Conservation (phyloP, 2,888 invertebrate species). For the Cantharis rustica region DNA sequence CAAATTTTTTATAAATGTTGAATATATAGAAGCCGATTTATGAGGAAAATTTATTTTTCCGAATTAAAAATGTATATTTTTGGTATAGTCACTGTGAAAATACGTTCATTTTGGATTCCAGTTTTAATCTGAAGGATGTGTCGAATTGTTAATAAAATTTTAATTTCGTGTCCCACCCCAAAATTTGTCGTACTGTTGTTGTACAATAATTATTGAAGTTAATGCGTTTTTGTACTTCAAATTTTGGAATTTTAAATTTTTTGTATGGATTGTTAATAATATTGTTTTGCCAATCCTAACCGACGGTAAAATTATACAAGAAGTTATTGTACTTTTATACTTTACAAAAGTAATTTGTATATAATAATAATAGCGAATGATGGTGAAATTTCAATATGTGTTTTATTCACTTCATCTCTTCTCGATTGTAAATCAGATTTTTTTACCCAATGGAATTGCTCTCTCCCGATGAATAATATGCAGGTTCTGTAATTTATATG, state of each 20-base stretch:
- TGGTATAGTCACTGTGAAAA: not conserved
- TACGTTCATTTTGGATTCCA: not conserved
- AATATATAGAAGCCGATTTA: not conserved
- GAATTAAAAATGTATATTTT: not conserved
- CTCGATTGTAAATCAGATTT: too few relatives aligned
- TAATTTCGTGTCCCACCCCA: not conserved
- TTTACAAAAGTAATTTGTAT: constrained; percentile 21
- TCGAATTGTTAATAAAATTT: not conserved
- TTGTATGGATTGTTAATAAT: not conserved
- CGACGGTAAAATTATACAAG: not conserved
- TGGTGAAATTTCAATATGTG: not conserved
- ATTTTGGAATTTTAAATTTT: not conserved
- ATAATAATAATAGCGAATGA: constrained; percentile 16
- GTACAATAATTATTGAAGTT: constrained; percentile 2
- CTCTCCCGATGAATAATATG: not conserved
- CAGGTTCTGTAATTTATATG: not conserved
- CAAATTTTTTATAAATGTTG: not conserved
- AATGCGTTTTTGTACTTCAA: not conserved
- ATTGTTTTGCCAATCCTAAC: not conserved
- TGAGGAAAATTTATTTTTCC: not conserved
- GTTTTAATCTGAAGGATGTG: not conserved
- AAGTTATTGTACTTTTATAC: constrained; percentile 25
- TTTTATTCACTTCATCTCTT: not conserved
- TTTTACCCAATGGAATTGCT: too few relatives aligned
- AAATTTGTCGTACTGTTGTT: constrained; percentile 23